These are phyloP conservation scores for Stegostoma tigrinum DNA, from an alignment of 2,113 vertebrate genomes.

Conservation along the genomic window DNA sequence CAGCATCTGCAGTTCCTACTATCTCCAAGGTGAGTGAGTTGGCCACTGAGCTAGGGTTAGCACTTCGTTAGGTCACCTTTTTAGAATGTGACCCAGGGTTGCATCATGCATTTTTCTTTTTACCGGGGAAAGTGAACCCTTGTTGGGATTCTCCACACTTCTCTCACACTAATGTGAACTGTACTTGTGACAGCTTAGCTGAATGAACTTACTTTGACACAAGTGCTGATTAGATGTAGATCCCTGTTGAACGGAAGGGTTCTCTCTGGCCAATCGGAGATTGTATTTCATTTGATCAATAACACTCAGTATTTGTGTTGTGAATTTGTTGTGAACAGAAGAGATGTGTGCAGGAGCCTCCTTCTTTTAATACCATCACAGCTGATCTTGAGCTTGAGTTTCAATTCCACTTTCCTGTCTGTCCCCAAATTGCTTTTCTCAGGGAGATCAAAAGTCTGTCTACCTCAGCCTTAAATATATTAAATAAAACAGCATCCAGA, in stretches of 20 bases:
- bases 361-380: too few species aligned
- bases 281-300: too few species aligned
- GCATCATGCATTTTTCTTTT: background rate
- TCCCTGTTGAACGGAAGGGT: background rate
- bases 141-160: background rate
- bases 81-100: background rate
- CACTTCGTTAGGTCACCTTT: background rate
- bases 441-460: too few species aligned
- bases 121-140: background rate
- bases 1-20: background rate
- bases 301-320: too few species aligned
- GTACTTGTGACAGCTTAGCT: background rate
- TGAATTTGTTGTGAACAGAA: background rate
- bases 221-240: background rate
- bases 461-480: too few species aligned
- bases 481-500: too few species aligned
- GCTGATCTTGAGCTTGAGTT: too few species aligned
- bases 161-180: background rate
- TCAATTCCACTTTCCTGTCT: too few species aligned
- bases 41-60: background rate
- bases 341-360: too few species aligned
- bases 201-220: background rate
- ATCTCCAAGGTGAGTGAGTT: background rate
- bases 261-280: background rate
- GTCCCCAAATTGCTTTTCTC: too few species aligned